phyloP scores from a whole-genome alignment of 2,113 vertebrate genomes.

The Struthio camelus region DNA sequence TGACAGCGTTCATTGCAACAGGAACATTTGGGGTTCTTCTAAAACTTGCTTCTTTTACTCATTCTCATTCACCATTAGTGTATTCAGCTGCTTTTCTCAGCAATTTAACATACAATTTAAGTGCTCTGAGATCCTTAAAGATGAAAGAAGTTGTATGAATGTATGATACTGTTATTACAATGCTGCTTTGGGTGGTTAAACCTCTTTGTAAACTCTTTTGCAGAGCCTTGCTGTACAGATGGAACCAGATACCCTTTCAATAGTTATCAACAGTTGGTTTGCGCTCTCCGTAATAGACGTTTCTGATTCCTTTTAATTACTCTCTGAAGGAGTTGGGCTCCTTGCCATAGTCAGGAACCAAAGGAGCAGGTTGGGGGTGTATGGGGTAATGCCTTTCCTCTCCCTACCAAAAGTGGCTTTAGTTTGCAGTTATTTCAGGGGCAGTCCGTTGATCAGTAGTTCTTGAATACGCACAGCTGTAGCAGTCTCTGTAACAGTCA shows the following conservation, averaged over 20 bases:
- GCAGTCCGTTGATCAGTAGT: constrained; percentile 2
- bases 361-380: constrained; percentile 5
- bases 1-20: not conserved
- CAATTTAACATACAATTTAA: not conserved
- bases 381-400: constrained; percentile 29
- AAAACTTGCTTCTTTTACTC: not conserved
- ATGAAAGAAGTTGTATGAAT: not conserved
- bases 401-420: constrained; percentile 49
- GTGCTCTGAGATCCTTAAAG: not conserved
- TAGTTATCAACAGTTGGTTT: constrained; percentile 37
- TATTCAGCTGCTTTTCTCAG: not conserved
- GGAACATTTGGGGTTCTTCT: not conserved
- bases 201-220: not conserved
- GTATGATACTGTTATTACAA: not conserved
- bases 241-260: not conserved
- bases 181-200: not conserved
- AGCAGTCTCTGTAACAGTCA: not conserved
- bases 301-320: constrained; percentile 59
- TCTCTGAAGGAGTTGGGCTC: constrained; percentile 36
- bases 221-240: not conserved
- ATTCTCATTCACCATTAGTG: not conserved
- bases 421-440: constrained; percentile 61
- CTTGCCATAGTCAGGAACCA: constrained; percentile 23
- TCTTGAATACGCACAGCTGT: constrained; percentile 44
- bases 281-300: constrained; percentile 13